Evolutionary conservation across 2,113 vertebrate genomes (phyloP).

Genomic region (Zosterops pallidus): DNA sequence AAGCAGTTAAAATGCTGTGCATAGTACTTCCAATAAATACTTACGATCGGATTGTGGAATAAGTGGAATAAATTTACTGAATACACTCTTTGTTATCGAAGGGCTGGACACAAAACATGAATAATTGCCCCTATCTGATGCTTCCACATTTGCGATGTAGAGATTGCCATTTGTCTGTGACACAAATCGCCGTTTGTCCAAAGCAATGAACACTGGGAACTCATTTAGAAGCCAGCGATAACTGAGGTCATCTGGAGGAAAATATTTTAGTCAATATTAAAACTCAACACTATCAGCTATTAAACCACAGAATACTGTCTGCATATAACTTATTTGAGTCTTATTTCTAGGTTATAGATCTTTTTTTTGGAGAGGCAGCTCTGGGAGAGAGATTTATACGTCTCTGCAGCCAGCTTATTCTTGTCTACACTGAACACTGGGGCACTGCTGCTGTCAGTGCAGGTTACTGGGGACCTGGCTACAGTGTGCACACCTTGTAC

Average conservation of each 20-base stretch:
- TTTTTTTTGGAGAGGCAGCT: background rate
- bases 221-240: conserved; percentile 98
- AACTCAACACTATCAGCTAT: background rate
- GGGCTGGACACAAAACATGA: conserved; percentile 94
- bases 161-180: conserved; percentile 95
- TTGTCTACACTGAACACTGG: fast-evolving
- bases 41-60: conserved; percentile 88
- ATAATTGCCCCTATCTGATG: conserved; percentile 92
- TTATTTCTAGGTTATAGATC: background rate
- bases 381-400: background rate
- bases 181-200: conserved; percentile 91
- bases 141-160: conserved; percentile 93
- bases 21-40: conserved; percentile 51
- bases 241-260: conserved; percentile 85
- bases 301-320: background rate
- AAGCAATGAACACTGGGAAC: conserved; percentile 92
- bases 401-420: background rate
- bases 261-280: conserved; percentile 45
- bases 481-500: fast-evolving
- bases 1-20: background rate
- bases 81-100: conserved; percentile 96
- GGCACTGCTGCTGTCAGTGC: background rate
- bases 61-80: conserved; percentile 96
- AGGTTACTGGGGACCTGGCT: background rate
- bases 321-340: background rate